Evolutionary conservation across 2,888 invertebrate genomes (phyloP), one percentile per base, ranked within the genome.

Genomic region (Cryptocephalus primarius): DNA sequence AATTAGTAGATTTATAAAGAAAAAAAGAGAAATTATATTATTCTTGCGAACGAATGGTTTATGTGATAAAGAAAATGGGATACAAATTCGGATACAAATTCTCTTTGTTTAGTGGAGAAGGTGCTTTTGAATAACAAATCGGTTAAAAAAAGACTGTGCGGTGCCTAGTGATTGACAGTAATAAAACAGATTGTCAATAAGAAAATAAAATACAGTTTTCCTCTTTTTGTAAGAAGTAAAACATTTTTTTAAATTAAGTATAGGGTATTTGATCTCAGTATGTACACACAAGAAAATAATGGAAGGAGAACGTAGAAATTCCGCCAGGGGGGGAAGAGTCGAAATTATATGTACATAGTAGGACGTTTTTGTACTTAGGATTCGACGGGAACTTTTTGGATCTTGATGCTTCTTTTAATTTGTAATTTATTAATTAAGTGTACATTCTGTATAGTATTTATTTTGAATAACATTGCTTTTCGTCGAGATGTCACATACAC

Each of bases 391-490:
- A 22, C 34, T 22, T 38, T 46, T 48, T 47, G 41, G 32, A 38
- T 47, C n/a, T 22, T 43, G 14, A 40, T 34, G 33, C 9, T 40
- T 44, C 32, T 32, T 33, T 33, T 46, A 40, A 39, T 33, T 45
- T 41, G 39, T 47, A 44, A 45, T 33, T 40, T 48, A 40, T 44
- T 44, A 32, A 34, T 13, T 38, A 60, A 58, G 64, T 68, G 67
- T 67, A 68, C 65, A 68, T 67, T 67, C 64, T 68, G 68, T 68
- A 68, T 65, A 67, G 67, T 68, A 68, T 67, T 68, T 67, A 67
- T 68, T 68, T 36, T 57, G 52, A 50, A 58, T 57, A 51, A 58
- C 56, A 61, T 22, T 22, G 22, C 6, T 2, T 22, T 22, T 22
- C 22, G 22, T 61, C 59, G 56, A 60, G 61, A 58, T 59, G 58